Evolutionary conservation across 2,113 vertebrate genomes (phyloP), one percentile per base, ranked within the genome.

Genomic region (Gyps fulvus): DNA sequence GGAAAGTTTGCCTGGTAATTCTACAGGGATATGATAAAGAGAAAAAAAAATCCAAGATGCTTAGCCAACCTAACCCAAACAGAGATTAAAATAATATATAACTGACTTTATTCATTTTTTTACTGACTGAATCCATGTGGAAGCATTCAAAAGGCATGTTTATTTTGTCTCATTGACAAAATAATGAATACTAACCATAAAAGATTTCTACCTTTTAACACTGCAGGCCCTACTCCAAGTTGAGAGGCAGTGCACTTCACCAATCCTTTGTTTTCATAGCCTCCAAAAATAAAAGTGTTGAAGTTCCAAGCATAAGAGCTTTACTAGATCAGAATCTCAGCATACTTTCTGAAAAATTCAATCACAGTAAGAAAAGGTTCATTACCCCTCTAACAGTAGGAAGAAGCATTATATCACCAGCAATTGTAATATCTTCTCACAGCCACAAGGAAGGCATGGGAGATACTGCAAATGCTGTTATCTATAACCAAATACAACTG

Each of bases 101-200:
- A 69, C 25, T 49, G 29, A 42, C 32, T 65, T 73, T 66, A 66
- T 66, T 91, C 2, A 7, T 42, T 29, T 62, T 79, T 19, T 66
- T 59, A 26, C 45, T 66, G 49, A 20, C 82, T 42, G 36, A 66
- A 76, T 72, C 34, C 16, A 62, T 0, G 9, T 11, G 50, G 16
- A 72, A 76, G 67, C 55, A 85, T 50, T 83, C 47, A 36, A 67
- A 96, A 83, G 5, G 31, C 9, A 25, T 3, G 6, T 70, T 91
- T 96, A 82, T 92, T 94, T 93, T 91, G 87, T 79, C 92, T 93
- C 25, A 16, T 0, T 88, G 95, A 92, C 82, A 92, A 88, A 94
- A 88, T 45, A 87, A 91, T 5, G 3, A 87, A 96, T 76, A 82
- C 73, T 71, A 78, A 93, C 77, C 84, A 65, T 34, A 20, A 82